phyloP scores from a whole-genome alignment of 2,888 invertebrate species.

The Tigriopus californicus region DNA sequence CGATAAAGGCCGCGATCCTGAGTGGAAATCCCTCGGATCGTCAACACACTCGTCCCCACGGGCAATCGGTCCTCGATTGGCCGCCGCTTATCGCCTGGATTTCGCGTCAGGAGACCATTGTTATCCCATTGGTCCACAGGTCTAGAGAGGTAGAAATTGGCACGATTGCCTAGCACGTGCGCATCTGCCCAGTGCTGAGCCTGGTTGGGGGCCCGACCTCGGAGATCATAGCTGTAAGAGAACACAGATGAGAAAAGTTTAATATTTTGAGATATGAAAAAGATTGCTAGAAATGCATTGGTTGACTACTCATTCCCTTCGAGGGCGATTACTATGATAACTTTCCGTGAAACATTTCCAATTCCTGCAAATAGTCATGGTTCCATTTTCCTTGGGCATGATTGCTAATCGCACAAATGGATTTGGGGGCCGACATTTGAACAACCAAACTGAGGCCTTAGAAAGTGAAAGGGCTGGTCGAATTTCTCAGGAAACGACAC shows the following conservation, averaged over 20 bases:
- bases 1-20: constrained; percentile 1
- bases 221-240: neutral
- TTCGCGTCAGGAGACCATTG: neutral
- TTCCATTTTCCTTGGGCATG: too few species aligned
- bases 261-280: neutral
- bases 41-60: neutral
- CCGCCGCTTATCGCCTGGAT: neutral
- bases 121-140: neutral
- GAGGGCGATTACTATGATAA: too few species aligned
- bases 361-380: too few species aligned
- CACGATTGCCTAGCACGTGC: neutral
- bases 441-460: too few species aligned
- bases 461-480: too few species aligned
- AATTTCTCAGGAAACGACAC: too few species aligned
- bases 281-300: neutral
- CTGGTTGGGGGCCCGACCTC: neutral
- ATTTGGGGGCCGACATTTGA: too few species aligned
- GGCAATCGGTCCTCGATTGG: neutral
- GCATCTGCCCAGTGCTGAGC: neutral
- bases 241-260: neutral
- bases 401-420: too few species aligned
- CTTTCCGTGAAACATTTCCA: too few species aligned
- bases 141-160: neutral
- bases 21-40: neutral
- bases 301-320: neutral